phyloP scores from a whole-genome alignment of 2,888 invertebrate genomes.

The Oscheius sp. region DNA sequence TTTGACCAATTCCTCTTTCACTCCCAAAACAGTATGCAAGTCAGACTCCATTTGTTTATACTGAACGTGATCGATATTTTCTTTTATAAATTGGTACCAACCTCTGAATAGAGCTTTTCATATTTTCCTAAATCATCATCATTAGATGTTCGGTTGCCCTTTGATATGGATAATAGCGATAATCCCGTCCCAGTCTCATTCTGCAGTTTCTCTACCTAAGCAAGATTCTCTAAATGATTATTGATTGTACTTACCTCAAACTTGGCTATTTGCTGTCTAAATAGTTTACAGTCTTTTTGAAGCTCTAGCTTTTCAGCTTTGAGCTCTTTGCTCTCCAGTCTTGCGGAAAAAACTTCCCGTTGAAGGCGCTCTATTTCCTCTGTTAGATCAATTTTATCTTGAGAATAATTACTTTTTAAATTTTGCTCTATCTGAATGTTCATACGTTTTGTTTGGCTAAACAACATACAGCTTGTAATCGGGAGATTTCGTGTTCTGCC shows the following conservation, averaged over 20 bases:
- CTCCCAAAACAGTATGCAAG: conserved; percentile 52
- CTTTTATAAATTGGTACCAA: not conserved
- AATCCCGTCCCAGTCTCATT: not conserved
- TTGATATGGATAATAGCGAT: not conserved
- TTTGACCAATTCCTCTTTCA: conserved; percentile 57
- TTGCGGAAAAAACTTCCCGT: conserved; percentile 34
- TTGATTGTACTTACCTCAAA: conserved; percentile 41
- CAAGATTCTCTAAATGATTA: not conserved
- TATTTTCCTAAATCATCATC: conserved; percentile 27
- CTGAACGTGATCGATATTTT: conserved; percentile 37
- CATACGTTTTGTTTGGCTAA: not conserved
- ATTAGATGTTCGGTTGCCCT: not conserved
- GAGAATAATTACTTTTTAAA: conserved; percentile 41
- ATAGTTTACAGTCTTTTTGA: conserved; percentile 60
- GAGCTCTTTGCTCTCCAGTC: conserved; percentile 16
- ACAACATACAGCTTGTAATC: conserved; percentile 36
- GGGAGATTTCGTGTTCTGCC: conserved; percentile 44
- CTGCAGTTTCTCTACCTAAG: conserved; percentile 30
- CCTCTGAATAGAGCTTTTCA: conserved; percentile 35
- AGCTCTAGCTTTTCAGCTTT: conserved; percentile 50
- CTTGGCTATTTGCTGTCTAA: conserved; percentile 57
- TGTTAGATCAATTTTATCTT: conserved; percentile 42
- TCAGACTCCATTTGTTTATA: conserved; percentile 57
- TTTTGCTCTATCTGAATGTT: not conserved
- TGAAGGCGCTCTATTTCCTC: conserved; percentile 42